Base-by-base conservation (phyloP, 2,113 vertebrate species). In the Etheostoma spectabile region DNA sequence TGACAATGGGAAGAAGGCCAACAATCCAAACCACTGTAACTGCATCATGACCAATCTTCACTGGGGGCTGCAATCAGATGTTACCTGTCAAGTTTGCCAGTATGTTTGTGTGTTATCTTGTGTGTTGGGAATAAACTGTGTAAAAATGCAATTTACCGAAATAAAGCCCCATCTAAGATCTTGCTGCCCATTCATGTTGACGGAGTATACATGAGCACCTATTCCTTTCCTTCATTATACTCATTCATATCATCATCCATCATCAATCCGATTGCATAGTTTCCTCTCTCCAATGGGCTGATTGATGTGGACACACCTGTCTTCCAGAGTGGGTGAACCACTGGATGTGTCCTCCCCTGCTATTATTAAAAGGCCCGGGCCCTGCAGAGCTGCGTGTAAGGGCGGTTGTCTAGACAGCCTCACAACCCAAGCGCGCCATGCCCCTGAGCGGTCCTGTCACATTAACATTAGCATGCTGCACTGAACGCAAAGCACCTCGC, bases 41-140 rank as follows among this genome's bases (percentile, higher is more conserved):
- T 99, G 97, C 94, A 99, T 99, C 94, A 99, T 83, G 97, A 99
- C 96, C 97, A 96, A 99, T 99, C 92, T 99, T 99, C 95, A 99
- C 97, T 0, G 97, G 97, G 0, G 97, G 97, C 96, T 99, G 90
- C 97, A 99, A 96, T 99, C 97, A 16, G 97, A 99, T 27, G 97
- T 99, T 88, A 99, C 97, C 84, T 99, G 97, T 96, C 97, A 99
- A 93, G 97, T 98, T 92, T 99, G 97, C 96, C 97, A 99, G 97
- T 99, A 95, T 97, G 97, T 88, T 38, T 73, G n/a, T 61, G 16
- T 60, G 33, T 51, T 55, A 38, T 51, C 2, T 49, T 3, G 5
- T 77, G 46, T 68, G 10, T 49, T 53, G n/a, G 30, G 8, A 56
- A 16, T 30, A 59, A 30, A 60, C 19, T 11, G 56, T 24, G 3